A percentile compares a stretch with the other conserved stretches of the same genome.
Conservation (phyloP, 2,888 invertebrate species). For the Sphaerophoria rueppellii region DNA sequence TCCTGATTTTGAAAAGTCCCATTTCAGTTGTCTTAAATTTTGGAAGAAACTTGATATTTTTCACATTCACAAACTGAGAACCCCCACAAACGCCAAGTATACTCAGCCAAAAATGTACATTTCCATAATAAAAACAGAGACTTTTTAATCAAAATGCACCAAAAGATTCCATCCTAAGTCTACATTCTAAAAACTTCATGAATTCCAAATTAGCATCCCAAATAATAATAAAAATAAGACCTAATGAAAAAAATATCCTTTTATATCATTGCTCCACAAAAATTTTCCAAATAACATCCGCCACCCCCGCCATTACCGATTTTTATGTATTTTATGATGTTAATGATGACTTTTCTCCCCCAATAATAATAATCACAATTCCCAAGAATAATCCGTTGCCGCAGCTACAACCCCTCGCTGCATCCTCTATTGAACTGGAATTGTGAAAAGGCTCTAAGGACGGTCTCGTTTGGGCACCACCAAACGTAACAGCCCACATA, state of each 20-base stretch:
- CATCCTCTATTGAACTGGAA: constrained; percentile 26
- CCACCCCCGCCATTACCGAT: neutral
- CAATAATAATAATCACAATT: constrained; percentile 29
- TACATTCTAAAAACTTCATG: constrained; percentile 57
- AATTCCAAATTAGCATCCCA: constrained; percentile 65
- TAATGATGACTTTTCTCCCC: constrained; percentile 16
- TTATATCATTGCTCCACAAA: constrained; percentile 61
- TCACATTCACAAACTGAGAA: too few relatives aligned
- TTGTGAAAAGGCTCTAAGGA: neutral
- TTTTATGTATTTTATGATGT: constrained; percentile 30
- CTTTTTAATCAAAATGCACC: constrained; percentile 44
- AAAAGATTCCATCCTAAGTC: constrained; percentile 45
- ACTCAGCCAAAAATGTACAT: too few relatives aligned
- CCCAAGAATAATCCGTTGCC: constrained; percentile 55
- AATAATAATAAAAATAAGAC: constrained; percentile 25
- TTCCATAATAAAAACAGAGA: too few relatives aligned
- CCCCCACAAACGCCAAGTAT: too few relatives aligned
- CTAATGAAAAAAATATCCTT: constrained; percentile 39
- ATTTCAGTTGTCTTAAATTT: too few relatives aligned
- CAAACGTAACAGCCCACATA: too few relatives aligned
- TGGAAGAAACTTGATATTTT: too few relatives aligned
- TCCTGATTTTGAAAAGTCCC: too few relatives aligned
- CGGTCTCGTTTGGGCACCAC: neutral
- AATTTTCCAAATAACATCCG: constrained; percentile 51
- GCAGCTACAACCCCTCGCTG: neutral